Percentiles rank a stretch among this genome's conserved stretches.
Evolutionary conservation across 30 jellyfish, hydroid and myxozoan species (phyloP).

Genomic region (Aurelia coerulea): DNA sequence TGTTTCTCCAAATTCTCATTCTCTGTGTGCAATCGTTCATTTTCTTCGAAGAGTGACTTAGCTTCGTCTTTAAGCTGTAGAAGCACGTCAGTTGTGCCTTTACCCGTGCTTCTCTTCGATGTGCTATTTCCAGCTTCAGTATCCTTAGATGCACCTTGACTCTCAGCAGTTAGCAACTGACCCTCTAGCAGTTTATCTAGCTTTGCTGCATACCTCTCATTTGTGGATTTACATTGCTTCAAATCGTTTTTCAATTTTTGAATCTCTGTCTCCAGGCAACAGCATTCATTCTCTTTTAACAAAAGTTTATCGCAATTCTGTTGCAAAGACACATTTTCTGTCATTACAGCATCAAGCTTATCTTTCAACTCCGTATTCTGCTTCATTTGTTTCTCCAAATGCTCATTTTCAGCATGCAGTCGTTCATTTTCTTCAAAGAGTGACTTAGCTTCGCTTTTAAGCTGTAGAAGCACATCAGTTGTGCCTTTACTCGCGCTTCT

Average conservation of each 20-base stretch:
- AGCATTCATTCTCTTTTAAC: neutral
- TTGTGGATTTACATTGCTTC: neutral
- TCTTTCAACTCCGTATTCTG: no score
- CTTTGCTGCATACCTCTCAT: neutral
- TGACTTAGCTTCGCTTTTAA: no score
- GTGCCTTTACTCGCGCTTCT: no score
- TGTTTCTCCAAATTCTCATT: neutral
- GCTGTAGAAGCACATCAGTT: no score
- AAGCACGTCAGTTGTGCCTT: neutral
- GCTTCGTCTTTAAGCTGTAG: neutral
- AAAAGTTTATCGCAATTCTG: neutral
- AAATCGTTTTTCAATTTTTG: neutral
- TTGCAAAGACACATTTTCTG: no score
- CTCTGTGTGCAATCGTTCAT: slow-evolving; percentile 4
- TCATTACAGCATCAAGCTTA: no score
- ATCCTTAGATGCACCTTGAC: neutral
- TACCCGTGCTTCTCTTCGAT: neutral
- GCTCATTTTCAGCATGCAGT: neutral
- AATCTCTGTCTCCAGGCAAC: neutral
- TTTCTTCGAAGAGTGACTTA: neutral
- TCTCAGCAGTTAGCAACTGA: neutral
- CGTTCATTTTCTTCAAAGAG: neutral
- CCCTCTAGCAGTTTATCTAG: neutral
- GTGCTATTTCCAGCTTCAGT: neutral
- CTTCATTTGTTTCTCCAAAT: no score